These are phyloP conservation scores for Zalophus californianus DNA, from an alignment of 2,797 vertebrate species.

Conservation along the genomic window DNA sequence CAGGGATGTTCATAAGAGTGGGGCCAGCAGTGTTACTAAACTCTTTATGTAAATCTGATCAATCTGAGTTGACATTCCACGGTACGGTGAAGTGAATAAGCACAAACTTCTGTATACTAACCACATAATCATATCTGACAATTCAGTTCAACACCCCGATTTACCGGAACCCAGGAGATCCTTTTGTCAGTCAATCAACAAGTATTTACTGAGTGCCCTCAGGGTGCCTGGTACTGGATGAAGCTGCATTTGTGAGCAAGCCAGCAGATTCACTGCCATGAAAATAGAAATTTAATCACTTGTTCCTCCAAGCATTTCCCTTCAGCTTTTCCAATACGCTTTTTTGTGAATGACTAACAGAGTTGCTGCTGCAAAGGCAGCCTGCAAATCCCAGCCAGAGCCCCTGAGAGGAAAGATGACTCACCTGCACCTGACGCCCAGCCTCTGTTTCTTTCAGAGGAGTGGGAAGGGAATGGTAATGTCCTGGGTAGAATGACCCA, in stretches of 20 bases:
- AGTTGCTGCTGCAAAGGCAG: conserved; percentile 84
- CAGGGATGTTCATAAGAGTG: not conserved
- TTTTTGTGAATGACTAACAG: conserved; percentile 89
- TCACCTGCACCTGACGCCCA: conserved; percentile 88
- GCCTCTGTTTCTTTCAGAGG: conserved; percentile 76
- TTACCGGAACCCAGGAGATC: not conserved
- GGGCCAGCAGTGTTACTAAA: not conserved
- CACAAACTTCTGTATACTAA: not conserved
- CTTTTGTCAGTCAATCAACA: conserved; percentile 46
- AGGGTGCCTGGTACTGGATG: not conserved
- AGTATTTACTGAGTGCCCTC: conserved; percentile 46
- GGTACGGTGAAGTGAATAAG: not conserved
- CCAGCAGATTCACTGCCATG: conserved; percentile 76
- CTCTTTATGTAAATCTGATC: conserved; percentile 34
- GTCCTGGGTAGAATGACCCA: conserved; percentile 79
- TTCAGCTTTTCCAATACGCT: conserved; percentile 82
- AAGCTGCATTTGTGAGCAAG: conserved; percentile 75
- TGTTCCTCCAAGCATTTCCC: conserved; percentile 85
- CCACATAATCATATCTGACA: conserved; percentile 38
- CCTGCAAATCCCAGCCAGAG: conserved; percentile 80
- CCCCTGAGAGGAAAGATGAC: conserved; percentile 86
- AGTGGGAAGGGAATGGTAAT: conserved; percentile 75
- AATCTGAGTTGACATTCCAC: not conserved
- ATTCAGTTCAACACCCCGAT: conserved; percentile 28
- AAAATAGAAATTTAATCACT: conserved; percentile 90